Evolutionary conservation across 2,797 vertebrate genomes (phyloP), one percentile per base, ranked within the genome.

Genomic region (Falco rusticolus): DNA sequence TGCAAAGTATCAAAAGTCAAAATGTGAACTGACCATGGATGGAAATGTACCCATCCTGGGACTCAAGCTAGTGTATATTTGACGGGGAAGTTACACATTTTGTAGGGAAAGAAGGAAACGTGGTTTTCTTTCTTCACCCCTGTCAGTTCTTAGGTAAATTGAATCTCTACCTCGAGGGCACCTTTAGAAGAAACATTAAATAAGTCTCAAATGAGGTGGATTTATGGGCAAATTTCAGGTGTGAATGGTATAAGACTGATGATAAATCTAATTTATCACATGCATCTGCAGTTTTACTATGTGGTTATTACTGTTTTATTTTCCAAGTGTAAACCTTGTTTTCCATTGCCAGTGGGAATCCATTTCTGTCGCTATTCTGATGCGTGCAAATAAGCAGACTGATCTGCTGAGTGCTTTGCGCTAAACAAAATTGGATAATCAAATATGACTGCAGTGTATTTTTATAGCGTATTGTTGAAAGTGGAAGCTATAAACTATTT

Each of bases 401-500:
- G 78, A 85, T 92, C 43, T 84, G 83, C 84, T 0, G 4, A 72
- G 53, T 66, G 66, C 65, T 86, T 86, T 0, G 0, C 54, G 53
- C 76, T 90, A 63, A 92, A 89, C 37, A 76, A 48, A 88, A 88
- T 82, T 65, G 85, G 74, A 93, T 96, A 88, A 96, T 96, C 94
- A 91, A 90, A 89, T 72, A 79, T 82, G 93, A 91, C 93, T 90
- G 51, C 74, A 43, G 59, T 79, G 77, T 88, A 64, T 95, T 93
- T 97, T 96, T 96, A 95, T 90, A 87, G 70, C 39, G 70, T 70
- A 79, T 72, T 95, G 94, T 92, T 94, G 79, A 91, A 95, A 96
- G 90, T 93, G 91, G 89, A 96, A 89, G 93, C 95, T 93, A 39
- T 95, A 96, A 97, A 96, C 94, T 94, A 71, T 96, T 91, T 93